phyloP scores from a whole-genome alignment of 2,888 invertebrate genomes.

The Pseudoips prasinana region DNA sequence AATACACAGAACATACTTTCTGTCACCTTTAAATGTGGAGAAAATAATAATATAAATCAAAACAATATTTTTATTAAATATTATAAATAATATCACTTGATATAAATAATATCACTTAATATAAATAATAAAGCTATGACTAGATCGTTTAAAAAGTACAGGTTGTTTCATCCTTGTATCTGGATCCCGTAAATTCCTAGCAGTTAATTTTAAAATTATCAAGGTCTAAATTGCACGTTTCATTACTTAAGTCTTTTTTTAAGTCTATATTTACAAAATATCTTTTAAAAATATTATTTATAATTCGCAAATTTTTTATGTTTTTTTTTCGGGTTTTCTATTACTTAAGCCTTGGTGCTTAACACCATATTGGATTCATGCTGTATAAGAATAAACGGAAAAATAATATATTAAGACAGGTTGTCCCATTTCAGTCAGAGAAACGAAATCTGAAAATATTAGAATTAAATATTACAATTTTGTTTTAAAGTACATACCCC shows the following conservation, averaged over 20 bases:
- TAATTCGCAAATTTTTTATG: constrained; percentile 57
- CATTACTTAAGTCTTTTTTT: constrained; percentile 40
- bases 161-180: constrained; percentile 40
- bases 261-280: constrained; percentile 77
- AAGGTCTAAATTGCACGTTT: constrained; percentile 77
- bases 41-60: constrained; percentile 12
- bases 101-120: constrained; percentile 20
- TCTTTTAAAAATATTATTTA: constrained; percentile 76
- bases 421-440: too few species aligned
- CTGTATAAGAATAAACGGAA: constrained; percentile 16
- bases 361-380: constrained; percentile 52
- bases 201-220: constrained; percentile 57
- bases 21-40: too few species aligned
- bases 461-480: too few species aligned
- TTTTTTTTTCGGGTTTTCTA: constrained; percentile 36
- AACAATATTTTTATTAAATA: constrained; percentile 22
- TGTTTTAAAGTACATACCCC: too few species aligned
- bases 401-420: too few species aligned
- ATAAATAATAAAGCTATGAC: constrained; percentile 51
- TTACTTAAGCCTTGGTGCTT: constrained; percentile 49
- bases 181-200: constrained; percentile 54
- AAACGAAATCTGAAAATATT: too few species aligned
- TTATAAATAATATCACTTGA: constrained; percentile 14
- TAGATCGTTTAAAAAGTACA: constrained; percentile 48
- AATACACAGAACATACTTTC: too few species aligned